phyloP scores from a whole-genome alignment of 1,140 invertebrate genomes.

The Maconellicoccus hirsutus region DNA sequence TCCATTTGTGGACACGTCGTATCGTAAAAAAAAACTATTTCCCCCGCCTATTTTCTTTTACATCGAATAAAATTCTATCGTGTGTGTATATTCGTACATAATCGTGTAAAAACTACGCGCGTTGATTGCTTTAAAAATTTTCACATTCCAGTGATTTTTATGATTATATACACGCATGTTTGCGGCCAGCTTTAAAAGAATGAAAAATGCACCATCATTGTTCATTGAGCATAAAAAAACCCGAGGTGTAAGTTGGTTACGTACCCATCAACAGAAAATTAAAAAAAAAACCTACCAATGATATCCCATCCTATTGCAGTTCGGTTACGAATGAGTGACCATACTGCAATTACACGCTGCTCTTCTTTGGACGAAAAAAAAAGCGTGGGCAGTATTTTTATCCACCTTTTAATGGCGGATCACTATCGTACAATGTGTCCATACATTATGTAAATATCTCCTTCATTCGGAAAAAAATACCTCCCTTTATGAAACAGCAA shows the following conservation, averaged over 20 bases:
- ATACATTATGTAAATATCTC: conserved; percentile 17
- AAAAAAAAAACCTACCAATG: conserved; percentile 1
- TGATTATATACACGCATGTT: background rate
- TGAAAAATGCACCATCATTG: conserved; percentile 17
- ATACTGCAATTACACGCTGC: conserved; percentile 1
- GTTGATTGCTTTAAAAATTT: conserved; percentile 18
- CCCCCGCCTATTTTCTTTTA: too few species aligned
- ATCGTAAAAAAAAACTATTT: background rate
- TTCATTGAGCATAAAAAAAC: conserved; percentile 20
- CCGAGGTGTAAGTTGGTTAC: background rate
- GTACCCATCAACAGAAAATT: background rate
- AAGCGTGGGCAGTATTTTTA: conserved; percentile 16
- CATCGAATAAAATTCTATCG: background rate
- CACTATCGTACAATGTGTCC: background rate
- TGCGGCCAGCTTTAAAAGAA: background rate
- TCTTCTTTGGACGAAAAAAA: background rate
- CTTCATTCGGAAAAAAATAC: too few species aligned
- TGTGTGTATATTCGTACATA: background rate
- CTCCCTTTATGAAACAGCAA: too few species aligned
- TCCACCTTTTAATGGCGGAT: conserved; percentile 12
- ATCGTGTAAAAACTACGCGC: background rate
- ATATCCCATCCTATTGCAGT: background rate
- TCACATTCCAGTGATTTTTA: conserved; percentile 21
- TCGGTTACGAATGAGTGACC: conserved; percentile 21
- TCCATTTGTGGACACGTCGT: background rate